A percentile compares a stretch with the other conserved stretches of the same genome.
phyloP scores from a whole-genome alignment of 1,140 invertebrate genomes.

The Phymorhynchus buccinoides region DNA sequence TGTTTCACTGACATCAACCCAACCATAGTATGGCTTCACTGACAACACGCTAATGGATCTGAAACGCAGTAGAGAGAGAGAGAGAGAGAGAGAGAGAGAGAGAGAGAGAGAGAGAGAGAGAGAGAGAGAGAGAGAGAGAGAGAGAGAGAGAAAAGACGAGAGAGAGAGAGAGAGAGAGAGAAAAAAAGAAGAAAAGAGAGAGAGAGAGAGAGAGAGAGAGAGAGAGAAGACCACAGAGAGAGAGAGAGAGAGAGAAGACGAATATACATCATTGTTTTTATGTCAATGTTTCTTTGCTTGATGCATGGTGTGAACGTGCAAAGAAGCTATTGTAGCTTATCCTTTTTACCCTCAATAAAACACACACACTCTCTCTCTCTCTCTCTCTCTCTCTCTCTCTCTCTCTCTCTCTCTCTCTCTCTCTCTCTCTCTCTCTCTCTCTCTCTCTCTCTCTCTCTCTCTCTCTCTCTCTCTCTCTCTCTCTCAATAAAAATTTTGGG shows the following conservation, averaged over 20 bases:
- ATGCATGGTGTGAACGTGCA: background rate
- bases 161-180: background rate
- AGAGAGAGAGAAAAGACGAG: background rate
- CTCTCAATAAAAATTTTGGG: no score
- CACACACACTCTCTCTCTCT: background rate
- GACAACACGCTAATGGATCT: no score
- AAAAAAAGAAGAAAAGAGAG: background rate
- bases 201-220: slow-evolving; percentile 12
- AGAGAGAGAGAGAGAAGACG: background rate
- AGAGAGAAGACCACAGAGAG: slow-evolving; percentile 7
- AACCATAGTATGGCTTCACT: background rate
- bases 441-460: no score
- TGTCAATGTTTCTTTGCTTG: background rate
- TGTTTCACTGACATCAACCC: background rate
- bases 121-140: background rate
- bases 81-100: slow-evolving; percentile 1
- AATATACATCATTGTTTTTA: background rate
- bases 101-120: slow-evolving; percentile 21
- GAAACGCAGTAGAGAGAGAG: background rate
- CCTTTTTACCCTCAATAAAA: background rate
- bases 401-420: no score
- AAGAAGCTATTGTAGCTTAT: no score
- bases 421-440: no score
- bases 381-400: no score
- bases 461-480: no score